Conservation (phyloP, 2,113 vertebrate genomes). For the Chionodraco myersi region DNA sequence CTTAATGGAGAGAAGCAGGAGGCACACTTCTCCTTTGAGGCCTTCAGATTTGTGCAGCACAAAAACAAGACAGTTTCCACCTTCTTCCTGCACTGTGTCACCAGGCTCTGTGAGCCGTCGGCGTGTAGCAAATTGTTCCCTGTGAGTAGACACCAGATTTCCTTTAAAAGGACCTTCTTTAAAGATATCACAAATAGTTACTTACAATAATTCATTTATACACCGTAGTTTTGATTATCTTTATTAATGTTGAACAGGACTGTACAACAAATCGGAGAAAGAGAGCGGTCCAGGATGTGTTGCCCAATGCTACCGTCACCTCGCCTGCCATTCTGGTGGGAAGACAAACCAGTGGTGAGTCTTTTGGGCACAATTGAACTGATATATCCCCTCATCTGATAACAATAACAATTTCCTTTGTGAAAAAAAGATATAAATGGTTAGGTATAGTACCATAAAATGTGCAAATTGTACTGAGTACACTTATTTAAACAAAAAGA, state of each 20-base stretch:
- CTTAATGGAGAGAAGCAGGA: slow-evolving; percentile 73
- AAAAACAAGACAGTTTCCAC: slow-evolving; percentile 76
- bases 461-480: neutral
- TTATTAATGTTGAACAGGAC: slow-evolving; percentile 44
- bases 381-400: neutral
- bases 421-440: neutral
- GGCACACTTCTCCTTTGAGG: slow-evolving; percentile 81
- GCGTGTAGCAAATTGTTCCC: slow-evolving; percentile 56
- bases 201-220: neutral
- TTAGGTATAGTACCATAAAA: neutral
- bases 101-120: slow-evolving; percentile 81
- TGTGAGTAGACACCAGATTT: slow-evolving; percentile 57
- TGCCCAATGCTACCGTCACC: slow-evolving; percentile 61
- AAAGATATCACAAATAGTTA: neutral
- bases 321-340: slow-evolving; percentile 69
- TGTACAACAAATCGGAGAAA: slow-evolving; percentile 34
- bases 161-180: neutral
- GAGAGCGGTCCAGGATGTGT: slow-evolving; percentile 33
- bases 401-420: neutral
- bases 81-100: slow-evolving; percentile 84
- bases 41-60: slow-evolving; percentile 82
- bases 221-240: neutral
- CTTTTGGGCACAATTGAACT: neutral
- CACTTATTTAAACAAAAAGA: too few species aligned
- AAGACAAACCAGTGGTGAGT: slow-evolving; percentile 45